These are phyloP conservation scores for Ichneumon xanthorius DNA, from an alignment of 2,888 invertebrate genomes.

Conservation along the genomic window DNA sequence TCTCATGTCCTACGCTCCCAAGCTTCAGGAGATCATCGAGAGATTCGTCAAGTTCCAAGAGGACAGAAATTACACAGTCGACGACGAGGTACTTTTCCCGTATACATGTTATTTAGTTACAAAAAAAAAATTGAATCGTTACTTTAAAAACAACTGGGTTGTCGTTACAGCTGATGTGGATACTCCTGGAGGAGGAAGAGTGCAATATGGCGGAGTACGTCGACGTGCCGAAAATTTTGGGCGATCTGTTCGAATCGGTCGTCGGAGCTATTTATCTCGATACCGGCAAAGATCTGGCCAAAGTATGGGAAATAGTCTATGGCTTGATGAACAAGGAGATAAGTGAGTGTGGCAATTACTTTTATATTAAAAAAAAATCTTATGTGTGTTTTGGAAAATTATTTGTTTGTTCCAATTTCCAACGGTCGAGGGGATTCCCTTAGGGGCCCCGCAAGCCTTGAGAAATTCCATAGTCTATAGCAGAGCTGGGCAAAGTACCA, in stretches of 20 bases:
- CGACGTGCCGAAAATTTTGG: slow-evolving; percentile 96
- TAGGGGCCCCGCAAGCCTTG: too few relatives aligned
- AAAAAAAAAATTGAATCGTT: background rate
- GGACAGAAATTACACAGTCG: slow-evolving; percentile 87
- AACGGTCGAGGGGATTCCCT: too few relatives aligned
- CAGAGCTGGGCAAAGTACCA: too few relatives aligned
- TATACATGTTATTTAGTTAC: slow-evolving; percentile 32
- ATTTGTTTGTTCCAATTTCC: too few relatives aligned
- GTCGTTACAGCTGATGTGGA: slow-evolving; percentile 84
- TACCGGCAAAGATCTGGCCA: slow-evolving; percentile 89
- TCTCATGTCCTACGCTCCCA: slow-evolving; percentile 86
- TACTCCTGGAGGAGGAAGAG: slow-evolving; percentile 89
- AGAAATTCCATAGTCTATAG: too few relatives aligned
- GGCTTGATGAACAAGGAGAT: slow-evolving; percentile 95
- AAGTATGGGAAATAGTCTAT: slow-evolving; percentile 94
- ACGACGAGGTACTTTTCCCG: slow-evolving; percentile 87
- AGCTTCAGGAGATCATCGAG: slow-evolving; percentile 86
- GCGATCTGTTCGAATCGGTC: slow-evolving; percentile 97
- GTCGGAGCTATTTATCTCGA: slow-evolving; percentile 94
- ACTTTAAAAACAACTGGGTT: background rate
- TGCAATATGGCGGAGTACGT: slow-evolving; percentile 90
- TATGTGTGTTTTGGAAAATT: too few relatives aligned
- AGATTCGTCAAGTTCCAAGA: slow-evolving; percentile 89
- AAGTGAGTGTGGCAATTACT: slow-evolving; percentile 80
- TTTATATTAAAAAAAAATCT: too few relatives aligned